Base-by-base conservation (phyloP, 2,888 invertebrate genomes). In the Drosophila kokeensis region DNA sequence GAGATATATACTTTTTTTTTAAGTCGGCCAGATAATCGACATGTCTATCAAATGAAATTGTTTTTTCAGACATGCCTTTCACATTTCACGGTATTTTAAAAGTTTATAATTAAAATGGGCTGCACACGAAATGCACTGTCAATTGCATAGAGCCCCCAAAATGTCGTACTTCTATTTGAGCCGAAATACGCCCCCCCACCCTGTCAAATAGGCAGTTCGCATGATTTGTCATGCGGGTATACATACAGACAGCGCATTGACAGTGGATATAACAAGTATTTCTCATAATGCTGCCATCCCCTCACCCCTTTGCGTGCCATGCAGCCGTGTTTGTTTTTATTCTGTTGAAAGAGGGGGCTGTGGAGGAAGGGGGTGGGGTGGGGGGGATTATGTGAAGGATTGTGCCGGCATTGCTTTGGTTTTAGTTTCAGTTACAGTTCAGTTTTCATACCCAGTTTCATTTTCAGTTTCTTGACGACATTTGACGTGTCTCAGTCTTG, bases 181-280 rank as follows among this genome's bases (percentile, higher is more conserved):
- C 32, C 15, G 21, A 13, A 10, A 45, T 18, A 27, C 38, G 27
- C 54, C 54, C 36, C 4, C 54, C 54, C 54, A 27, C 4, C 54
- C 54, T 36, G n/a, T 27, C 36, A 40, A 57, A 55, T 48, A 30
- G 65, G 42, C 48, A 64, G 69, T 75, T 82, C 77, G 87, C 87
- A 73, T 73, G 87, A 84, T 79, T 84, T 89, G 89, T 81, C 87
- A 89, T 82, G 81, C 71, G 67, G 62, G 70, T 75, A 64, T 53
- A 79, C 54, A 79, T 42, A 76, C 36, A 45, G 30, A 29, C 36
- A 36, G 61, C 49, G 63, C 55, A 73, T 64, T 72, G 76, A 67
- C 73, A 64, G 59, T 42, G 60, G 21, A 52, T 65, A 53, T 59
- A 57, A 54, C 29, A 49, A 60, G 70, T 54, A 61, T 69, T 61